A percentile compares a stretch with the other conserved stretches of the same genome.
Conservation (phyloP, 2,888 invertebrate genomes). For the Myopa testacea region DNA sequence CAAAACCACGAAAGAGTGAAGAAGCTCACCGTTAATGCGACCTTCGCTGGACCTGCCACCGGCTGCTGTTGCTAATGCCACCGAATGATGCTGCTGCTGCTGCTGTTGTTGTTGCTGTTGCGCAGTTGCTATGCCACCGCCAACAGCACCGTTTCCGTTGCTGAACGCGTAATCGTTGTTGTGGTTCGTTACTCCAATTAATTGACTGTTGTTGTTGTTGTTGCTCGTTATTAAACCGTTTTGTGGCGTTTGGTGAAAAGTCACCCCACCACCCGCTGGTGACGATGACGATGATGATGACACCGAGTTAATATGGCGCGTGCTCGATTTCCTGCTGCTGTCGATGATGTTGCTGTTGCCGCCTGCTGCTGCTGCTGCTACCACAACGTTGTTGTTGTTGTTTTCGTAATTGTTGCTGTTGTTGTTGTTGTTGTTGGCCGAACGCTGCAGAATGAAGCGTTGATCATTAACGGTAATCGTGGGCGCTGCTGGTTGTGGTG, state of each 20-base stretch:
- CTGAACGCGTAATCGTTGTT: constrained; percentile 54
- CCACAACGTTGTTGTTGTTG: constrained; percentile 25
- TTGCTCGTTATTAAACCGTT: constrained; percentile 44
- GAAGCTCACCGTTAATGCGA: constrained; percentile 53
- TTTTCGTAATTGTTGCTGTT: constrained; percentile 35
- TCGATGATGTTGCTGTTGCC: constrained; percentile 29
- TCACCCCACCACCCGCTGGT: constrained; percentile 48
- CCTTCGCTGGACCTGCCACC: constrained; percentile 54
- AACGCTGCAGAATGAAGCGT: constrained; percentile 42
- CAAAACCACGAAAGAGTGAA: too few relatives aligned
- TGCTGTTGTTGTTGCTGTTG: constrained; percentile 32
- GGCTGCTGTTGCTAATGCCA: constrained; percentile 42
- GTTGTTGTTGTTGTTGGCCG: constrained; percentile 17
- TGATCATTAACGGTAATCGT: constrained; percentile 41
- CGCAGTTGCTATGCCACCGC: constrained; percentile 37
- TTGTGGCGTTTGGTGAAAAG: constrained; percentile 48
- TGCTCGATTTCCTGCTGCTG: constrained; percentile 44
- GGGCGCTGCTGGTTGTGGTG: constrained; percentile 48
- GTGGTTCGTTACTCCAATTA: constrained; percentile 49
- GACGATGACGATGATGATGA: constrained; percentile 52
- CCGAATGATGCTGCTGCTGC: constrained; percentile 36
- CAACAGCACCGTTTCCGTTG: constrained; percentile 45
- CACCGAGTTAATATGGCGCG: constrained; percentile 47
- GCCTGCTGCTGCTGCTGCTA: not conserved
- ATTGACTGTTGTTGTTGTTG: constrained; percentile 48